Evolutionary conservation across 2,797 vertebrate species (phyloP), one percentile per base, ranked within the genome.

Genomic region (Acanthurus leucopareius): DNA sequence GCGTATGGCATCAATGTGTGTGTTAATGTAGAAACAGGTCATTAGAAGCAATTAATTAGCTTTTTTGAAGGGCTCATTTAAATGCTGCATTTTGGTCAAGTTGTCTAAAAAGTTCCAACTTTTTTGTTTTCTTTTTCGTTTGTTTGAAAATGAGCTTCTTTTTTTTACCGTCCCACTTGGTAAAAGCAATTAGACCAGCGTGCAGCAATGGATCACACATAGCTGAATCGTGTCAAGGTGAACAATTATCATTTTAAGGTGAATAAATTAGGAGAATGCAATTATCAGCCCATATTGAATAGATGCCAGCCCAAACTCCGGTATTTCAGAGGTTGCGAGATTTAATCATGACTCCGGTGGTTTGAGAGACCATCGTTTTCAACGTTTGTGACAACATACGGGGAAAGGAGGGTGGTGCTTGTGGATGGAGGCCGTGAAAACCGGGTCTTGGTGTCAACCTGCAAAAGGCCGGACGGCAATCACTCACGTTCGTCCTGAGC

Each of bases 221-320:
- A 82, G 89, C 82, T 89, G 74, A 86, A 92, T 92, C 86, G 91
- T 89, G 86, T 93, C 89, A 89, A 93, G 91, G 89, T 94, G 86
- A 94, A 90, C 90, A 93, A 93, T 95, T 94, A 92, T 92, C 90
- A 89, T 91, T 91, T 86, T 82, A 81, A 91, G 88, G 89, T 86
- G 84, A 94, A 95, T 94, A 93, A 91, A 95, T 95, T 91, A 92
- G 76, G 76, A 63, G 76, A 91, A 90, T 87, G 77, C 91, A 93
- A 94, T 95, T 93, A 94, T 84, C 76, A 67, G 84, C 60, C 62
- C 67, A 52, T 75, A 81, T 79, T 84, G 91, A 90, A 80, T 85
- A 80, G 78, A 88, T 65, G 80, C 75, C 86, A 83, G 72, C 59
- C 75, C 65, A 85, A 89, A 89, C 77, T 79, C 28, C 88, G 83